Percentiles rank a stretch among this genome's conserved stretches.
Evolutionary conservation across 2,888 invertebrate genomes (phyloP).

Genomic region (Zele albiditarsus): DNA sequence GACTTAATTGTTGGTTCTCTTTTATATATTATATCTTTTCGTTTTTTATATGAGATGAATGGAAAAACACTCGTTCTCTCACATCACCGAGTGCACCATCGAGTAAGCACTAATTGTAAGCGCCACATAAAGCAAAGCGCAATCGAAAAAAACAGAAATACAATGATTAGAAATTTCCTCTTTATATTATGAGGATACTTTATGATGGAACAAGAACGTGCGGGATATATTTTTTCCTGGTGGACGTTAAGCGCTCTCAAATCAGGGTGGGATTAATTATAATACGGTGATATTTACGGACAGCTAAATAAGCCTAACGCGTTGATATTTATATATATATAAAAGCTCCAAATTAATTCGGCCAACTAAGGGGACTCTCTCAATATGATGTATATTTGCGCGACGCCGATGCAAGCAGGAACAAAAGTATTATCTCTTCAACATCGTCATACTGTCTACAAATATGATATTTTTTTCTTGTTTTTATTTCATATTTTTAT

Average conservation of each 20-base stretch:
- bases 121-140: constrained; percentile 15
- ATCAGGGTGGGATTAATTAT: background rate
- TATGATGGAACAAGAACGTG: background rate
- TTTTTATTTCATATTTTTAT: constrained; percentile 23
- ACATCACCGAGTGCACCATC: constrained; percentile 41
- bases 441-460: constrained; percentile 37
- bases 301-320: constrained; percentile 28
- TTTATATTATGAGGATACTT: background rate
- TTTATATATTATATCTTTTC: background rate
- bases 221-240: constrained; percentile 7
- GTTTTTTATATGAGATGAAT: constrained; percentile 18
- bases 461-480: constrained; percentile 30
- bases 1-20: constrained; percentile 28
- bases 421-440: constrained; percentile 21
- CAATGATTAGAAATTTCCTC: background rate
- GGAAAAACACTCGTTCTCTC: constrained; percentile 48
- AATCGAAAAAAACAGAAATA: background rate
- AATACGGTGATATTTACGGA: constrained; percentile 9
- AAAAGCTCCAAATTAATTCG: constrained; percentile 34
- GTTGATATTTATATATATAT: constrained; percentile 20
- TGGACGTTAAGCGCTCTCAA: background rate
- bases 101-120: constrained; percentile 21
- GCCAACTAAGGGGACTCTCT: constrained; percentile 34
- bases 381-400: constrained; percentile 25
- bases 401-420: constrained; percentile 37